A percentile compares a stretch with the other conserved stretches of the same genome.
Conservation (phyloP, 1,140 invertebrate genomes). For the Proctacanthus coquilletti region DNA sequence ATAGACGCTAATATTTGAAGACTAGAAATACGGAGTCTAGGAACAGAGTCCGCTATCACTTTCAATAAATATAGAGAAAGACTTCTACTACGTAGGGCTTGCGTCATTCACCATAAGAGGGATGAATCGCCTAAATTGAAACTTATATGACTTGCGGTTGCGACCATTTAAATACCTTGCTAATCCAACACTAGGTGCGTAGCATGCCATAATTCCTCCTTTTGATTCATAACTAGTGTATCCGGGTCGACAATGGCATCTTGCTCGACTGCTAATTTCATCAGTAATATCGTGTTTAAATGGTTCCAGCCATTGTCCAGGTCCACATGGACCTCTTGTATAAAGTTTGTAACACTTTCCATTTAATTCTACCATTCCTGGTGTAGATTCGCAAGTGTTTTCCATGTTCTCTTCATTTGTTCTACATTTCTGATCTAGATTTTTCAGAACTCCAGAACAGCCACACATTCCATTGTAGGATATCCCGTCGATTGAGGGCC, state of each 20-base stretch:
- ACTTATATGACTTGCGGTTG: conserved; percentile 8
- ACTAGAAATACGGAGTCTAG: no score
- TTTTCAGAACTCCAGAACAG: conserved; percentile 36
- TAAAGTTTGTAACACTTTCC: conserved; percentile 54
- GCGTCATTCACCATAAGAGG: no score
- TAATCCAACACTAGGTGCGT: conserved; percentile 34
- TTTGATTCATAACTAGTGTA: conserved; percentile 32
- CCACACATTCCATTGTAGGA: conserved; percentile 68
- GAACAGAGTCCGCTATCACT: no score
- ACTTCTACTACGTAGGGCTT: no score
- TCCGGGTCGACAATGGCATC: conserved; percentile 57
- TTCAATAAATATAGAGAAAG: no score
- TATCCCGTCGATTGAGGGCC: conserved; percentile 58
- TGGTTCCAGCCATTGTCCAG: conserved; percentile 54
- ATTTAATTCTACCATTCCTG: conserved; percentile 42
- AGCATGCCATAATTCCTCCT: conserved; percentile 19
- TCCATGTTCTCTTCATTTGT: conserved; percentile 18
- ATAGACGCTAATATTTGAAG: no score
- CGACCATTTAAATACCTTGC: conserved; percentile 38
- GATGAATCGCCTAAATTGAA: not conserved
- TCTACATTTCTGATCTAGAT: conserved; percentile 24
- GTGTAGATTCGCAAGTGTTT: conserved; percentile 37
- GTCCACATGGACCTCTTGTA: conserved; percentile 52
- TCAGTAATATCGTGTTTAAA: conserved; percentile 15
- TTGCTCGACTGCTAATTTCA: conserved; percentile 28